phyloP scores from a whole-genome alignment of 2,797 vertebrate species.

The Pseudochirops cupreus region DNA sequence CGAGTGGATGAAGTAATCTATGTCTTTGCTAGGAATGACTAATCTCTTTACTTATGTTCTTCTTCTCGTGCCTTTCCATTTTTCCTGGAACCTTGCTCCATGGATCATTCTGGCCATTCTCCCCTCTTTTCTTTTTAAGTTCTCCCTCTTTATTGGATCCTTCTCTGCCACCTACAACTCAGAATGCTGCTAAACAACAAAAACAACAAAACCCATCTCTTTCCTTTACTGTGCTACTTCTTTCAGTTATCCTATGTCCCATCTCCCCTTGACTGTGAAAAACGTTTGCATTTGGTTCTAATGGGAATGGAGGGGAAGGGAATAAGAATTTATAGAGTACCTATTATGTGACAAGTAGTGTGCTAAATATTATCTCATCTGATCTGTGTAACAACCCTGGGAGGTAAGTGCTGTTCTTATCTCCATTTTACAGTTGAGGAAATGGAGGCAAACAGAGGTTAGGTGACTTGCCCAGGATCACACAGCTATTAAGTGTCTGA shows the following conservation, averaged over 20 bases:
- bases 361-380: not conserved
- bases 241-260: not conserved
- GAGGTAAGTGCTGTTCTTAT: not conserved
- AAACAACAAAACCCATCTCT: not conserved
- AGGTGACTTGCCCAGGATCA: not conserved
- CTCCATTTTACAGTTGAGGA: not conserved
- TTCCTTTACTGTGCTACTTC: not conserved
- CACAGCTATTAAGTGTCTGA: not conserved
- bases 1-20: not conserved
- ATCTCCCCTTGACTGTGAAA: not conserved
- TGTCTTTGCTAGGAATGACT: not conserved
- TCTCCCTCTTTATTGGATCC: not conserved
- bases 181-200: not conserved
- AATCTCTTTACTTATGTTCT: not conserved
- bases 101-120: not conserved
- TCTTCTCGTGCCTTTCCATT: not conserved
- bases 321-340: not conserved
- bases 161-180: not conserved
- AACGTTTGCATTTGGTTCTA: not conserved
- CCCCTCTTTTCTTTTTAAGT: not conserved
- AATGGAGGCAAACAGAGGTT: not conserved
- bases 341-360: not conserved
- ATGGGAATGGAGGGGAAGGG: not conserved
- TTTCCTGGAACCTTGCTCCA: not conserved
- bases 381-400: not conserved